These are phyloP conservation scores for Amia ocellicauda DNA, from an alignment of 2,113 vertebrate genomes.

Conservation along the genomic window DNA sequence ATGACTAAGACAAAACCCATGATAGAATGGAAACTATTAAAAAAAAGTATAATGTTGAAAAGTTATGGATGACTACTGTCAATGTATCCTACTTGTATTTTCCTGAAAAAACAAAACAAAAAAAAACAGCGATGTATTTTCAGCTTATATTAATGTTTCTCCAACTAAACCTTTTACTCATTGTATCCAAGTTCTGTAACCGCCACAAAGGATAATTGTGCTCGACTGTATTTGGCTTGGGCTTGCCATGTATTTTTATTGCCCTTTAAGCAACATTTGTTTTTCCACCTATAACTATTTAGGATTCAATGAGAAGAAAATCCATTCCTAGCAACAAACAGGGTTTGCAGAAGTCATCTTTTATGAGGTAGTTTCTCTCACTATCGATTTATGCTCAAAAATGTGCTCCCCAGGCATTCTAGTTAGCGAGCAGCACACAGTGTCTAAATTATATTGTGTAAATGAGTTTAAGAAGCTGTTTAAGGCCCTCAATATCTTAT, in stretches of 20 bases:
- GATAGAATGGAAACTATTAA: neutral
- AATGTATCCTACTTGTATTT: too few relatives aligned
- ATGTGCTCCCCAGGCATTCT: constrained; percentile 12
- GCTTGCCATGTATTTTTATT: neutral
- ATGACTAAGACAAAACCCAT: neutral
- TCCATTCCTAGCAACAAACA: constrained; percentile 18
- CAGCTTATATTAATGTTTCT: neutral
- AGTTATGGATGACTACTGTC: too few relatives aligned
- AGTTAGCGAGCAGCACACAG: constrained; percentile 19
- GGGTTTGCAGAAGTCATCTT: constrained; percentile 23
- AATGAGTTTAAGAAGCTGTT: constrained; percentile 22
- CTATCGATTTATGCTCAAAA: constrained; percentile 28
- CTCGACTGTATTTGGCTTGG: neutral
- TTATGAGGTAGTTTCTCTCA: constrained; percentile 20
- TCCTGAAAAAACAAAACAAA: too few relatives aligned
- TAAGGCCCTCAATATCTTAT: constrained; percentile 9
- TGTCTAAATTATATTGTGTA: constrained; percentile 24
- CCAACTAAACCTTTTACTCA: neutral
- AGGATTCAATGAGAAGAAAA: constrained; percentile 23
- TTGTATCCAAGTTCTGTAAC: too few relatives aligned
- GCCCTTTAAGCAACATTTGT: constrained; percentile 19
- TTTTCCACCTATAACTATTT: constrained; percentile 9
- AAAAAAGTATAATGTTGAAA: neutral
- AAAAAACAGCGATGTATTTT: too few relatives aligned
- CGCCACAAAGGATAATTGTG: neutral